Evolutionary conservation across 2,797 vertebrate genomes (phyloP).

Genomic region (Rhinatrema bivittatum): DNA sequence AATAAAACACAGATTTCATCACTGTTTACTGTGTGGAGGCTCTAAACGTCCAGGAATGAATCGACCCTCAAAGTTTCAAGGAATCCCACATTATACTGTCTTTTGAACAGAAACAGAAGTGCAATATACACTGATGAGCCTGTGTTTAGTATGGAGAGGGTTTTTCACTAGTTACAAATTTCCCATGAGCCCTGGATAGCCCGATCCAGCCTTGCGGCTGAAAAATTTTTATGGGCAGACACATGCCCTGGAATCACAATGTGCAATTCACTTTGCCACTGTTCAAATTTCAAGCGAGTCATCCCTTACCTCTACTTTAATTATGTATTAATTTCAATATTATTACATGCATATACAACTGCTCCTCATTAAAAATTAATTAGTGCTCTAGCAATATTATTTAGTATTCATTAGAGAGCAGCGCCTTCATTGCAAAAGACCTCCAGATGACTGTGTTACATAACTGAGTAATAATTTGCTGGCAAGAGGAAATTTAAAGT

Average conservation of each 20-base stretch:
- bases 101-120: too few species aligned
- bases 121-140: too few species aligned
- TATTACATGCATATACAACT: constrained; percentile 23
- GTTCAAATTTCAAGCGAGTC: constrained; percentile 32
- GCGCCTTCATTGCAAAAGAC: not conserved
- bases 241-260: not conserved
- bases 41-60: too few species aligned
- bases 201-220: not conserved
- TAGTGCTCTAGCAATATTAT: constrained; percentile 20
- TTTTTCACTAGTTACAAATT: too few species aligned
- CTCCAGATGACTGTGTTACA: constrained; percentile 12
- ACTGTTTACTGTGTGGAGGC: too few species aligned
- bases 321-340: constrained; percentile 38
- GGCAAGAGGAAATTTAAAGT: constrained; percentile 13
- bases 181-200: too few species aligned
- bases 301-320: constrained; percentile 30
- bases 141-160: too few species aligned
- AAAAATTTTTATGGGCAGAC: constrained; percentile 8
- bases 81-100: too few species aligned
- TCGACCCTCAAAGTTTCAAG: too few species aligned
- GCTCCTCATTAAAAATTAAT: constrained; percentile 40
- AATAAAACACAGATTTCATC: too few species aligned
- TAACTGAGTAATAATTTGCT: constrained; percentile 9
- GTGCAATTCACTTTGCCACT: constrained; percentile 14
- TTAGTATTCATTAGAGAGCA: constrained; percentile 23